These are phyloP conservation scores for Neelides sp. DNA, from an alignment of 1,140 invertebrate species.

Conservation along the genomic window DNA sequence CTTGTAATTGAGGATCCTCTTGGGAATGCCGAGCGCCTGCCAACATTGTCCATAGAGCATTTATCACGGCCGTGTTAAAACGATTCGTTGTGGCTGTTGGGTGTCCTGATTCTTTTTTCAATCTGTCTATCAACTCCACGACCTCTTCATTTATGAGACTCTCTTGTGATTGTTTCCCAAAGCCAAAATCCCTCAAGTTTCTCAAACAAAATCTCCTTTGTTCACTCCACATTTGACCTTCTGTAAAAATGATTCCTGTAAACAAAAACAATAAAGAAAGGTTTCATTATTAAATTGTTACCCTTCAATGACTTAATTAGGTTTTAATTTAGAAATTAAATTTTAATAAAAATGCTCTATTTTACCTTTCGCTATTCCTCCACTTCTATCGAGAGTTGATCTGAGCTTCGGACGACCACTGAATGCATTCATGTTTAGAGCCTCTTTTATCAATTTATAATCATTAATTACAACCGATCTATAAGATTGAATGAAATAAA, in stretches of 20 bases:
- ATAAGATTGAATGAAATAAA: too few species aligned
- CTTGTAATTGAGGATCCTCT: slow-evolving; percentile 28
- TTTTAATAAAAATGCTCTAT: too few species aligned
- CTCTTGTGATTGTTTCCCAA: slow-evolving; percentile 19
- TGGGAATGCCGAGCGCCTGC: slow-evolving; percentile 50
- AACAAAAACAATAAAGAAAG: too few species aligned
- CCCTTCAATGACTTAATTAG: too few species aligned
- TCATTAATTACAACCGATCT: too few species aligned
- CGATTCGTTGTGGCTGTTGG: slow-evolving; percentile 1
- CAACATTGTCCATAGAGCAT: slow-evolving; percentile 73
- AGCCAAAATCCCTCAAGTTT: slow-evolving; percentile 13
- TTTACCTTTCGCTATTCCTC: too few species aligned
- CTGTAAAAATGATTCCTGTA: slow-evolving; percentile 13
- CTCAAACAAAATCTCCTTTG: slow-evolving; percentile 8
- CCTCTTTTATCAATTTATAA: too few species aligned
- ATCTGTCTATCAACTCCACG: background rate
- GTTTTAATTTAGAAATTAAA: too few species aligned
- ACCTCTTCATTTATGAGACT: slow-evolving; percentile 7
- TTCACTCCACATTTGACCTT: slow-evolving; percentile 14
- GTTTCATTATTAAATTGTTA: too few species aligned
- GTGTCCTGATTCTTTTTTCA: background rate
- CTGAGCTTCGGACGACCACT: too few species aligned
- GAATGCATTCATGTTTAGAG: too few species aligned
- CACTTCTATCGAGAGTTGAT: too few species aligned
- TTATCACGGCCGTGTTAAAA: slow-evolving; percentile 45